phyloP scores from a whole-genome alignment of 2,888 invertebrate species.

The Elysia crispata region DNA sequence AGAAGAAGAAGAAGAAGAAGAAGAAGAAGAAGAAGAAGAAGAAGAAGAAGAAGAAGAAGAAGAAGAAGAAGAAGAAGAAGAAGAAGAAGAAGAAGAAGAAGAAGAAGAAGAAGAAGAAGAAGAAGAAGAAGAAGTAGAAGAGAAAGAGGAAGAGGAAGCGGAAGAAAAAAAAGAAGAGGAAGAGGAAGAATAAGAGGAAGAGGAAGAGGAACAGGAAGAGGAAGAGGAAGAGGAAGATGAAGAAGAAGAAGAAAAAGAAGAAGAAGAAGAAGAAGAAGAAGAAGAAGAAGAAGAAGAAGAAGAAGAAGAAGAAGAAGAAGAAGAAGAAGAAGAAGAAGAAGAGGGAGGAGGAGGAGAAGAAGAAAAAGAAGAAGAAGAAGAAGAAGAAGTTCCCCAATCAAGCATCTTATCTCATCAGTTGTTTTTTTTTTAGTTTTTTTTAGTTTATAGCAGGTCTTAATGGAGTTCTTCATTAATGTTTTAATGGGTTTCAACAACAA shows the following conservation, averaged over 20 bases:
- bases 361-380: too few species aligned
- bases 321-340: background rate
- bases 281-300: too few species aligned
- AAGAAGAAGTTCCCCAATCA: too few species aligned
- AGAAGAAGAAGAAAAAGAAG: too few species aligned
- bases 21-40: too few species aligned
- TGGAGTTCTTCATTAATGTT: too few species aligned
- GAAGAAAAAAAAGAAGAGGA: background rate
- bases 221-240: background rate
- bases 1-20: background rate
- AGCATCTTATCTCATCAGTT: too few species aligned
- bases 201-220: background rate
- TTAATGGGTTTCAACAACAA: too few species aligned
- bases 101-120: background rate
- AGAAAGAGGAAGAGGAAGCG: background rate
- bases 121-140: background rate
- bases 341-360: background rate
- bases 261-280: background rate
- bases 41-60: background rate
- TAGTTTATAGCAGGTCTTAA: too few species aligned
- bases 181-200: background rate
- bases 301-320: background rate
- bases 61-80: background rate
- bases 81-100: constrained; percentile 3
- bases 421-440: too few species aligned